Base-by-base conservation (phyloP, 1,140 invertebrate species). In the Leptoteleia sp. region DNA sequence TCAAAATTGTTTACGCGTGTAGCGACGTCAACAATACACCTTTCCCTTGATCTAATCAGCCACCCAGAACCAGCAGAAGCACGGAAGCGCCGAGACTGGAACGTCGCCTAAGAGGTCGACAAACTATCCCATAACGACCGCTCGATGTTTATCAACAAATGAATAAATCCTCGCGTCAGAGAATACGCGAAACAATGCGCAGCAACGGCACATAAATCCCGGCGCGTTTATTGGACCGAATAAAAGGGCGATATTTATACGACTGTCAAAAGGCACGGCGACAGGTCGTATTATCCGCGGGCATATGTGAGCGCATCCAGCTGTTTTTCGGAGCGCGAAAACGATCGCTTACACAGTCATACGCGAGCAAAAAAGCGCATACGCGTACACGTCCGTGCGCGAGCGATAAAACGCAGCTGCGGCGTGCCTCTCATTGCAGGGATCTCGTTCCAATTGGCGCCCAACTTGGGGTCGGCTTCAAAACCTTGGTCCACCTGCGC, bases 401-500 rank as follows among this genome's bases (percentile, higher is more conserved):
- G 43, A 65, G 54, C 77, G 78, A 81, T 81, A 81, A 85, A 81
- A 65, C 75, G 85, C 85, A 85, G 85, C 84, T 86, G 84, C 84
- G 35, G 43, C 76, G 71, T 50, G 57, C 54, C 25, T 75, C 70
- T 72, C 65, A 52, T 68, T 76, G 70, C 67, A 47, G 38, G 79
- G 72, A 84, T 81, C 79, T 82, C 50, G 27, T 70, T 76, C 62
- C 84, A 82, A 84, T 82, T 81, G 80, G 75, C 76, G 75, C 80
- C 77, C 79, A 82, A 65, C 65, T 75, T 62, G 67, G 70, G 70
- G 47, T 64, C 71, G 57, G 68, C 72, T 33, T 37, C 22, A 27
- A 80, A 85, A 83, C 80, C 57, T 61, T 81, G 81, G 82, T 85
- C 82, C 87, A 87, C 86, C 86, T 87, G 85, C 86, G 68, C 79